Percentiles rank a stretch among this genome's conserved stretches.
phyloP scores from a whole-genome alignment of 1,140 invertebrate genomes.

The Nebria ingens region DNA sequence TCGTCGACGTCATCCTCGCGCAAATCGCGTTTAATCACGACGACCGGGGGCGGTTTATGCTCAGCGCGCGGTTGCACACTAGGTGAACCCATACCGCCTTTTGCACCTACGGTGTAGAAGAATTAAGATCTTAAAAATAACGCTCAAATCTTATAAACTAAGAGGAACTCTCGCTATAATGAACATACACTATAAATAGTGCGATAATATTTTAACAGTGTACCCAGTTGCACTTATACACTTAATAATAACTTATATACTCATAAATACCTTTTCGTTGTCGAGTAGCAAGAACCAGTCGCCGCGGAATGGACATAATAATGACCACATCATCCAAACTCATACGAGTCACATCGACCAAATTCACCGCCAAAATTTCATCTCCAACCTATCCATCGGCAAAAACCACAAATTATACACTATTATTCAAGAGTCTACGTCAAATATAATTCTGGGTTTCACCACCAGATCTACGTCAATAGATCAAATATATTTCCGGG shows the following conservation, averaged over 20 bases:
- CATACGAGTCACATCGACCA: constrained; percentile 95
- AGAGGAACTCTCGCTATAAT: too few relatives aligned
- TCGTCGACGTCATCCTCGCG: constrained; percentile 71
- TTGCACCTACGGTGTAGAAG: constrained; percentile 26
- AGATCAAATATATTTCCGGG: too few relatives aligned
- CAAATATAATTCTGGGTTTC: not conserved
- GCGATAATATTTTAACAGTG: not conserved
- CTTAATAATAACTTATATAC: too few relatives aligned
- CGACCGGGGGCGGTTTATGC: constrained; percentile 82
- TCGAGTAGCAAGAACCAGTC: constrained; percentile 85
- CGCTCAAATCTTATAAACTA: not conserved
- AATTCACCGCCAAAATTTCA: constrained; percentile 95
- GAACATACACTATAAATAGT: not conserved
- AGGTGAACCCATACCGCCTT: constrained; percentile 54
- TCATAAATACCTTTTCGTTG: constrained; percentile 59
- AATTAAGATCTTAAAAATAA: not conserved
- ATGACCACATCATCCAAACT: constrained; percentile 97
- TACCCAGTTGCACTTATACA: too few relatives aligned
- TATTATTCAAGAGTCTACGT: not conserved
- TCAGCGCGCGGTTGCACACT: constrained; percentile 57
- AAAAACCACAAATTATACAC: not conserved
- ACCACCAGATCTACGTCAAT: not conserved
- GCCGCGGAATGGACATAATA: constrained; percentile 96
- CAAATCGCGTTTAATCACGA: constrained; percentile 85
- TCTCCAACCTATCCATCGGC: constrained; percentile 72